Percentiles rank a stretch among this genome's conserved stretches.
phyloP scores from a whole-genome alignment of 2,888 invertebrate genomes.

The Sphaeridia pumilis region DNA sequence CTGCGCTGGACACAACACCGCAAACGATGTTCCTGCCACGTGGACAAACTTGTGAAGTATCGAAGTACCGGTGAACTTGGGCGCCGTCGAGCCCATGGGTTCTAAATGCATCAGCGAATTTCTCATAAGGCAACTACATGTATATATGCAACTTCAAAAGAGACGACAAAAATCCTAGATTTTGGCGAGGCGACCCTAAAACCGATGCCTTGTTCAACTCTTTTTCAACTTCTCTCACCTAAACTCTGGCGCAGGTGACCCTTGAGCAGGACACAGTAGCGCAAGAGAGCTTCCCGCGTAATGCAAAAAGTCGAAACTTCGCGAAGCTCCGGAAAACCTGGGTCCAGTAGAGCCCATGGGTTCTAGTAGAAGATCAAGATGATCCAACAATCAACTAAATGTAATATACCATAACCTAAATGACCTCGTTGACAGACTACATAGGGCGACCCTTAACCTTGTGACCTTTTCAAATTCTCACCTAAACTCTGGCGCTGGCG shows the following conservation, averaged over 20 bases:
- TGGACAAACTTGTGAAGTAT: slow-evolving; percentile 26
- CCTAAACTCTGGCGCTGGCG: slow-evolving; percentile 19
- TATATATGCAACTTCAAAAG: neutral
- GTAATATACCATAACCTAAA: too few species aligned
- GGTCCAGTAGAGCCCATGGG: slow-evolving; percentile 42
- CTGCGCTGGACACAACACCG: slow-evolving; percentile 59
- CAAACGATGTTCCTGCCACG: slow-evolving; percentile 41
- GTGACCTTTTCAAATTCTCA: too few species aligned
- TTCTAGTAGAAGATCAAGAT: too few species aligned
- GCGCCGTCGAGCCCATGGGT: slow-evolving; percentile 41
- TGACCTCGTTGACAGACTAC: too few species aligned
- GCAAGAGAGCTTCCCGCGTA: slow-evolving; percentile 23
- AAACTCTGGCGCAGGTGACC: slow-evolving; percentile 24
- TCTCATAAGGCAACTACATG: too few species aligned
- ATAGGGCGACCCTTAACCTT: too few species aligned
- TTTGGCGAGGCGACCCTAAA: slow-evolving; percentile 4
- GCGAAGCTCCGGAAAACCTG: slow-evolving; percentile 40
- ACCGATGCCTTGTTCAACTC: too few species aligned
- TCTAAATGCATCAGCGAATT: slow-evolving; percentile 37
- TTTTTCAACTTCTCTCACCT: too few species aligned
- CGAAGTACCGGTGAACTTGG: slow-evolving; percentile 40
- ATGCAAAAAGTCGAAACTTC: slow-evolving; percentile 1
- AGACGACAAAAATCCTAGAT: neutral
- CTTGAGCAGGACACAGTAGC: slow-evolving; percentile 31
- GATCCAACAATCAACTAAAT: too few species aligned